These are phyloP conservation scores for Tinea pellionella DNA, from an alignment of 2,888 invertebrate species.

Conservation along the genomic window DNA sequence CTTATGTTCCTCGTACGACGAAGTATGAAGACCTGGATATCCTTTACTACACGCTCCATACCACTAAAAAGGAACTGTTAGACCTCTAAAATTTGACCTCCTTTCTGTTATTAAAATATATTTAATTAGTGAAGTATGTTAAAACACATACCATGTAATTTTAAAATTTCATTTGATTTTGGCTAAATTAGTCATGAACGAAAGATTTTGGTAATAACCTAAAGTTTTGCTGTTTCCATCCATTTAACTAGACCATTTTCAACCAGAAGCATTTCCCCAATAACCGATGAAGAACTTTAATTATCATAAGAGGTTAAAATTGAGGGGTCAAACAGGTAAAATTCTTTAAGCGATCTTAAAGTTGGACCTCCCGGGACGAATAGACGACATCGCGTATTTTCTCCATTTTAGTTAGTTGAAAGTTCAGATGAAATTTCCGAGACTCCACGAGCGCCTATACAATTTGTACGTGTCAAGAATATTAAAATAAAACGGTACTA, in stretches of 20 bases:
- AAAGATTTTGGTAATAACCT: too few relatives aligned
- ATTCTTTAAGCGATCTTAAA: not conserved
- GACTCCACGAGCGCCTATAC: not conserved
- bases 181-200: too few relatives aligned
- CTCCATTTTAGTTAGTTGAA: not conserved
- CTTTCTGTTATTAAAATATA: not conserved
- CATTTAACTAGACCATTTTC: too few relatives aligned
- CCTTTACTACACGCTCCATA: not conserved
- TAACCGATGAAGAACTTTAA: too few relatives aligned
- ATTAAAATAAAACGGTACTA: not conserved
- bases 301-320: too few relatives aligned
- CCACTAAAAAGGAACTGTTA: not conserved
- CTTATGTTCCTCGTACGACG: not conserved
- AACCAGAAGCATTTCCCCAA: too few relatives aligned
- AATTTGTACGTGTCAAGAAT: not conserved
- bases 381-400: not conserved
- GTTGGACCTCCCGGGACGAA: not conserved
- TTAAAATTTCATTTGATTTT: too few relatives aligned
- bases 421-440: conserved; percentile 2
- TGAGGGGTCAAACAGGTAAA: too few relatives aligned
- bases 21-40: not conserved
- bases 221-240: too few relatives aligned
- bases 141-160: too few relatives aligned
- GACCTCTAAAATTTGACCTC: not conserved
- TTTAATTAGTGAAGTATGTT: too few relatives aligned